These are phyloP conservation scores for Perca schrenkii DNA, from an alignment of 2,113 vertebrate species.

Conservation along the genomic window DNA sequence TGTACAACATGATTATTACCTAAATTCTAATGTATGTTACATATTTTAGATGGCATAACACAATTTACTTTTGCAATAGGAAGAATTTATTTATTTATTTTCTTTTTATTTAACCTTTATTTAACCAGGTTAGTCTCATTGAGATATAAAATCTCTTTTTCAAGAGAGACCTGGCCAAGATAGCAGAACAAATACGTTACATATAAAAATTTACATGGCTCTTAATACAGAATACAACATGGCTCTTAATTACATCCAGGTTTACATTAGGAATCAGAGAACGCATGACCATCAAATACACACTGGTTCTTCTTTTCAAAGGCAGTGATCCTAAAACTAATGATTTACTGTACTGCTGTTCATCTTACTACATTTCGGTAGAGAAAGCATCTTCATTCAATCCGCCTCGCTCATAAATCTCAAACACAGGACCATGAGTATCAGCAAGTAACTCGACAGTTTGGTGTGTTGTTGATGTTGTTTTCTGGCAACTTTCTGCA, in stretches of 20 bases:
- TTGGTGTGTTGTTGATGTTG: not conserved
- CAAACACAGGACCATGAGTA: not conserved
- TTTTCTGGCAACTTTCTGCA: not conserved
- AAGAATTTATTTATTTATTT: no score
- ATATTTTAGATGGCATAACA: no score
- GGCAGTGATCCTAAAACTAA: not conserved
- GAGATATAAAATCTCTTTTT: no score
- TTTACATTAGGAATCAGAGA: not conserved
- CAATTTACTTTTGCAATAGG: no score
- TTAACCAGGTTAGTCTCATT: no score
- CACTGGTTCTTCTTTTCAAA: not conserved
- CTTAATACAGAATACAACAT: no score
- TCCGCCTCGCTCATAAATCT: not conserved
- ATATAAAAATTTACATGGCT: no score
- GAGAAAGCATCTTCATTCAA: not conserved
- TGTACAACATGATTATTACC: no score
- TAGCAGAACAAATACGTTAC: no score
- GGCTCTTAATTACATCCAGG: not conserved
- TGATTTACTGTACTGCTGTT: not conserved
- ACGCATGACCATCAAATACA: not conserved
- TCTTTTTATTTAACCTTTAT: no score
- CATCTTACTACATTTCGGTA: not conserved
- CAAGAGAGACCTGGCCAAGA: no score
- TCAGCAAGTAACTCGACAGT: not conserved
- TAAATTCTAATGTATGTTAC: no score